A percentile compares a stretch with the other conserved stretches of the same genome.
These are phyloP conservation scores for Hyaena hyaena DNA, from an alignment of 2,113 vertebrate genomes.

Conservation along the genomic window DNA sequence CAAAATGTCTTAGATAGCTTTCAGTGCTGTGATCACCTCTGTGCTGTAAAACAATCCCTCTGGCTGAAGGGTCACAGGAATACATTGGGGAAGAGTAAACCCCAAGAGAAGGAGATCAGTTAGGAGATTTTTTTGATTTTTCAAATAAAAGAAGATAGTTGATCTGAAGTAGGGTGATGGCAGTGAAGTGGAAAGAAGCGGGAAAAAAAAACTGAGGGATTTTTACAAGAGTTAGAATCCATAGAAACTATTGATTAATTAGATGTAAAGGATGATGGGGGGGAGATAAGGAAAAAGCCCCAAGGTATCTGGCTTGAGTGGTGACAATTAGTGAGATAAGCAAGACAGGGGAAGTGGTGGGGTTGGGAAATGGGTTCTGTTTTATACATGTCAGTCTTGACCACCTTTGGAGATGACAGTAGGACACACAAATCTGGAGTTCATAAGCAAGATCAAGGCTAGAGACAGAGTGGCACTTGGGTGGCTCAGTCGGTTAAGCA, in stretches of 20 bases:
- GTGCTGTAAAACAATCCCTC: slow-evolving; percentile 17
- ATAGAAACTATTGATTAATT: slow-evolving; percentile 19
- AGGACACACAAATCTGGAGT: background rate
- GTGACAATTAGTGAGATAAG: background rate
- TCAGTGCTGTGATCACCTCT: slow-evolving; percentile 3
- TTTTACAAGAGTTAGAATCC: background rate
- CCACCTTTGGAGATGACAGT: background rate
- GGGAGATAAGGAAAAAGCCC: background rate
- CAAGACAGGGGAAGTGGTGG: background rate
- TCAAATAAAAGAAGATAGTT: background rate
- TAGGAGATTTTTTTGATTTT: background rate
- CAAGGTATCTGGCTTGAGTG: background rate
- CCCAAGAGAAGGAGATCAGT: background rate
- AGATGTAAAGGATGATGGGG: background rate
- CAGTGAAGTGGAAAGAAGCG: background rate
- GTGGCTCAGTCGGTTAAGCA: no score
- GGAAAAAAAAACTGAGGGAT: background rate
- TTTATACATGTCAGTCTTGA: background rate
- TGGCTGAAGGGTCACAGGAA: background rate
- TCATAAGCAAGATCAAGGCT: background rate
- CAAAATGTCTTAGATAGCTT: background rate
- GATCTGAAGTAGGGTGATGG: background rate
- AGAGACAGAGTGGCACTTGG: background rate
- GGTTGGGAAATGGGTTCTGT: background rate
- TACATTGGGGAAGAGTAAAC: background rate